Conservation (phyloP, 2,113 vertebrate species). For the Stegostoma tigrinum region DNA sequence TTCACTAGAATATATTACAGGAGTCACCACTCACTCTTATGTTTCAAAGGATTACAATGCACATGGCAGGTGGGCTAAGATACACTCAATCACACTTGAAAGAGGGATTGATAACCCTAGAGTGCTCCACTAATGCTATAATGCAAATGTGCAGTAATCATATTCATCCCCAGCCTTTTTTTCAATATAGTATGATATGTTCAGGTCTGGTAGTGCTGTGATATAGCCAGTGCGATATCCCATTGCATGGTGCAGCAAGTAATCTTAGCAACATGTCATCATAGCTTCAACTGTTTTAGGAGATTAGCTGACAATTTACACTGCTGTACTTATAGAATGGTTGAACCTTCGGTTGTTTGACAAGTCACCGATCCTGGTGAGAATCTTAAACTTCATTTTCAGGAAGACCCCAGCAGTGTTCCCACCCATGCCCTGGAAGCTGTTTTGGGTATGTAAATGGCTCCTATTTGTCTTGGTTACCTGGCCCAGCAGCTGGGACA, state of each 20-base stretch:
- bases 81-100: constrained; percentile 21
- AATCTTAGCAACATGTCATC: neutral
- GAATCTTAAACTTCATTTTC: neutral
- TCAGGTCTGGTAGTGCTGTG: neutral
- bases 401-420: neutral
- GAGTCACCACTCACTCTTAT: neutral
- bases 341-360: neutral
- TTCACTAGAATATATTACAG: neutral
- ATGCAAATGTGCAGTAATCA: constrained; percentile 24
- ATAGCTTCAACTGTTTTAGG: neutral
- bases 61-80: neutral
- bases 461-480: neutral
- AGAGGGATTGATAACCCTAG: constrained; percentile 17
- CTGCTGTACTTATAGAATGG: neutral
- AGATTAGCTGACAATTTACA: neutral
- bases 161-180: neutral
- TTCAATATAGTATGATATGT: neutral
- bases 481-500: neutral
- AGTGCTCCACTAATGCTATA: neutral
- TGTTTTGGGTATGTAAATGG: neutral
- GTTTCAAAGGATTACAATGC: neutral
- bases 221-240: neutral
- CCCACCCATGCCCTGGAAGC: neutral
- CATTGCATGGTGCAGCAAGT: neutral
- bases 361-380: neutral